Base-by-base conservation (phyloP, 1,140 invertebrate genomes). In the Coenobita brevimanus region DNA sequence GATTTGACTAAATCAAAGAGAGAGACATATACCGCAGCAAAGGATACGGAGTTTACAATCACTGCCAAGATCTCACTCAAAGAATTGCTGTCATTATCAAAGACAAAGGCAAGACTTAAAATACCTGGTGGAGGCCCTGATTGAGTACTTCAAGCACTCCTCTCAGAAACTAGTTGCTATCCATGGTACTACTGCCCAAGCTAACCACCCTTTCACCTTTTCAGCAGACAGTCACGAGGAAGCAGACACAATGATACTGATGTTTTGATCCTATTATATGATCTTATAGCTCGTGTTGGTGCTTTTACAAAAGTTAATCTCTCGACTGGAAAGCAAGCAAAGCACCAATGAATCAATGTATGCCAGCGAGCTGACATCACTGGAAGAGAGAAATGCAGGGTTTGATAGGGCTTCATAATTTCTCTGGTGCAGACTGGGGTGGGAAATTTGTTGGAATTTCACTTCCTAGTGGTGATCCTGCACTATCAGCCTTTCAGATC, bases 391-490 rank as follows among this genome's bases (percentile, higher is more conserved):
- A 75, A 75, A 38, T 75, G 0, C 17, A 17, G 30, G 67, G 30
- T 17, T 27, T 71, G 17, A 15, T 71, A 71, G 64, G 30, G 30
- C 67, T 71, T 30, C 27, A 69, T 27, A 69, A 30, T 30, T 69
- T 71, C 30, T 71, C 17, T 27, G 71, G 71, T 27, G 38, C 4
- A 46, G 71, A 75, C 36, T 75, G 30, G 71, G 71, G 71, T 2
- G 71, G 71, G 36, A 75, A 75, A 75, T 38, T 75, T 75, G 71
- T 2, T 75, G 71, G 38, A 0, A 75, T 75, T 36, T 75, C 71
- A 6, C 17, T 50, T 6, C 46, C 46, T 8, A 50, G 17, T 50
- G 46, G 17, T 50, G 46, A 50, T 17, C 46, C 46, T 8, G 17
- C 17, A 6, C 6, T 50, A 8, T 50, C 46, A 8, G 46, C 46